Evolutionary conservation across 2,797 vertebrate species (phyloP), one percentile per base, ranked within the genome.

Genomic region (Dendrocincla fuliginosa): DNA sequence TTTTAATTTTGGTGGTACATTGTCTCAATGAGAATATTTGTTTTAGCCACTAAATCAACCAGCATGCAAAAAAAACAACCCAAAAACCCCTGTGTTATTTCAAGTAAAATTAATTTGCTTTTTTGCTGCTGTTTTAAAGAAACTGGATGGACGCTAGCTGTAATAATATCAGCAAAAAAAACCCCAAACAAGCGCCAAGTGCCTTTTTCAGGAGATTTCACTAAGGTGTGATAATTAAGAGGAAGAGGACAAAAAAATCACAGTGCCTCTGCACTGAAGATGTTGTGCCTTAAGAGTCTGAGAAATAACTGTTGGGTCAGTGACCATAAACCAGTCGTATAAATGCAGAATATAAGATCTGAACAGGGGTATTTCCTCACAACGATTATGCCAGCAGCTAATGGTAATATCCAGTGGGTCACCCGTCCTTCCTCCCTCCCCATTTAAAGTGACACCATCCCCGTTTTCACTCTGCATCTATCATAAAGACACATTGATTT

Each of bases 401-500:
- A 80, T 95, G 90, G 90, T 39, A 53, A 90, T 73, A 85, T 84
- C 79, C 49, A 80, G 33, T 9, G 83, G 71, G 57, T 77, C 73
- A 32, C 73, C n/a, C 25, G 1, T 71, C 76, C 81, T 95, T 88
- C 93, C 95, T 77, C 65, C 80, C 89, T 82, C 93, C 59, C 96
- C 57, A 65, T 93, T 96, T 97, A 96, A 97, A 98, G 97, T 67
- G 82, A 96, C 97, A 97, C 95, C 61, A 71, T 64, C 92, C 89
- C 96, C 19, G 78, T 92, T 93, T 97, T 93, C 84, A 63, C 65
- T 96, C 93, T 61, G 86, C 97, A 98, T 98, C 97, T 97, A 97
- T 98, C 98, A 98, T 97, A 96, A 94, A 96, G 98, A 98, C 98
- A 98, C 97, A 97, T 97, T 98, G 98, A 98, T 98, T 98, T 98